Conservation (phyloP, 2,888 invertebrate species). For the Drepanosiphum platanoidis region DNA sequence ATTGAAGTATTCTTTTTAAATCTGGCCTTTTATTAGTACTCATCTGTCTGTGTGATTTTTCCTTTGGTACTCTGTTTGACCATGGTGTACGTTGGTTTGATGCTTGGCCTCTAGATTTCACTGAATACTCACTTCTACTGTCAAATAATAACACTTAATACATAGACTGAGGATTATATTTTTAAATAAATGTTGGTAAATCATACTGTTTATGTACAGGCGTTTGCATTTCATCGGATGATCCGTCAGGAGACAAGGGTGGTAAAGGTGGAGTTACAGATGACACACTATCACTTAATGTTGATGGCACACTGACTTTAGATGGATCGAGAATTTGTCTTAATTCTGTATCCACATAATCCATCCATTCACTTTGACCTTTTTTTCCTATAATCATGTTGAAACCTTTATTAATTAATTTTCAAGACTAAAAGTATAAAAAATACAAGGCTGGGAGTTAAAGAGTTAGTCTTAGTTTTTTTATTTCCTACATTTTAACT, state of each 20-base stretch:
- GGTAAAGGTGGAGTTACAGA: constrained; percentile 83
- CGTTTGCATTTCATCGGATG: constrained; percentile 65
- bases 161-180: background rate
- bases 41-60: constrained; percentile 45
- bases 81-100: constrained; percentile 50
- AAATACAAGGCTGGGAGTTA: no score
- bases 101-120: constrained; percentile 52
- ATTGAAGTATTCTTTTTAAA: constrained; percentile 52
- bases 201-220: constrained; percentile 67
- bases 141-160: background rate
- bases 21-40: constrained; percentile 41
- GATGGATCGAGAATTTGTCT: constrained; percentile 80
- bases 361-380: constrained; percentile 75
- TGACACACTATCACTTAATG: constrained; percentile 74
- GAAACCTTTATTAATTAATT: background rate
- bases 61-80: constrained; percentile 40
- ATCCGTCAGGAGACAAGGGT: constrained; percentile 77
- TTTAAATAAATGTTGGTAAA: background rate
- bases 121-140: constrained; percentile 49
- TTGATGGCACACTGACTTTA: constrained; percentile 72
- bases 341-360: constrained; percentile 82
- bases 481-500: no score
- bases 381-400: constrained; percentile 47
- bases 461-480: no score
- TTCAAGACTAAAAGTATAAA: background rate